Conservation (phyloP, 2,888 invertebrate genomes). For the Phyllotreta cruciferae region DNA sequence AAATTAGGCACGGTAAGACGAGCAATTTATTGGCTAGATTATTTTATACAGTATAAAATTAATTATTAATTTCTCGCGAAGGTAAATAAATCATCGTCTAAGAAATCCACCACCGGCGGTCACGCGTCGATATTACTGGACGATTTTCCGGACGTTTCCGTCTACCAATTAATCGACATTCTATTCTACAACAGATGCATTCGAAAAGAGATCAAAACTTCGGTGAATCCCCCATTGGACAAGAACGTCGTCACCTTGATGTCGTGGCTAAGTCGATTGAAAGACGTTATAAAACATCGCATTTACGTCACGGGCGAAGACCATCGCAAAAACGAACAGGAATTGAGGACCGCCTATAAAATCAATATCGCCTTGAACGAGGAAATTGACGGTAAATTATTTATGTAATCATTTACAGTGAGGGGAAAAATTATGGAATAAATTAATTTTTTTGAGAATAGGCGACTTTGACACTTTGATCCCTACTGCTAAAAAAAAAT, state of each 20-base stretch:
- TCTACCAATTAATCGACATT: constrained; percentile 42
- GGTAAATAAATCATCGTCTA: neutral
- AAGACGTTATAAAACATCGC: constrained; percentile 39
- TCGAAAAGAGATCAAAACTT: constrained; percentile 14
- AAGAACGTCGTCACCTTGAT: constrained; percentile 29
- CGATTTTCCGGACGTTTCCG: constrained; percentile 34
- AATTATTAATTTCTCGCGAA: too few relatives aligned
- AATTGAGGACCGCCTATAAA: constrained; percentile 46
- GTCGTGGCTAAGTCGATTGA: constrained; percentile 32
- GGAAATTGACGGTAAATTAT: constrained; percentile 43
- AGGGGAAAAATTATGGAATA: too few relatives aligned
- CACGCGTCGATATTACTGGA: constrained; percentile 2
- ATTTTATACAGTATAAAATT: too few relatives aligned
- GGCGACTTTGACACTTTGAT: too few relatives aligned
- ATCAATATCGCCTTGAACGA: constrained; percentile 41
- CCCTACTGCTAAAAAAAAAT: too few relatives aligned
- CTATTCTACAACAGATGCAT: constrained; percentile 44
- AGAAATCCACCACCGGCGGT: neutral
- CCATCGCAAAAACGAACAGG: constrained; percentile 42
- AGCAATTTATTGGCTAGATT: neutral
- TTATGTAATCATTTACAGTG: too few relatives aligned
- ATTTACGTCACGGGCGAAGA: constrained; percentile 45
- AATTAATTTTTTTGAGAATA: too few relatives aligned
- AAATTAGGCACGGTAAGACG: constrained; percentile 19
- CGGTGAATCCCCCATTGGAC: constrained; percentile 21